Conservation (phyloP, 2,888 invertebrate species). For the Diaperis boleti region DNA sequence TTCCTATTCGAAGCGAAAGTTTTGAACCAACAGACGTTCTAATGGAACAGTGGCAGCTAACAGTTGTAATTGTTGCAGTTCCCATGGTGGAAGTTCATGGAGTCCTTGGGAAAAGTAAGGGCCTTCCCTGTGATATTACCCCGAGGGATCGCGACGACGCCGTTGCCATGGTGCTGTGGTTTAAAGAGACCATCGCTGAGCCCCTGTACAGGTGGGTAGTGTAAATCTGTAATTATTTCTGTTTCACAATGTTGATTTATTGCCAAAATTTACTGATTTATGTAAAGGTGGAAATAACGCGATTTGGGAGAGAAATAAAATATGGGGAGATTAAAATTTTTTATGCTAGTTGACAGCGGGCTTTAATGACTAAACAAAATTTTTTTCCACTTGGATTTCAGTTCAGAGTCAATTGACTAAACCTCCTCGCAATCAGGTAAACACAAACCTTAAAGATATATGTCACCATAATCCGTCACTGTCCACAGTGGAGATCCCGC, state of each 20-base stretch:
- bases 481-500: constrained; percentile 4
- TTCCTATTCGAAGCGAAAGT: constrained; percentile 53
- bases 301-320: no score
- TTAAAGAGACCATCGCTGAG: constrained; percentile 85
- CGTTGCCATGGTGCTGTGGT: constrained; percentile 91
- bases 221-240: constrained; percentile 3
- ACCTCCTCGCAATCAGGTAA: no score
- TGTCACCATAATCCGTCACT: constrained; percentile 3
- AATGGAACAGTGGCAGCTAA: constrained; percentile 58
- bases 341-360: no score
- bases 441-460: no score
- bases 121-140: constrained; percentile 88
- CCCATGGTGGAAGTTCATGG: constrained; percentile 85
- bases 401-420: no score
- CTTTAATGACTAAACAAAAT: no score
- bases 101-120: constrained; percentile 83
- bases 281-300: no score
- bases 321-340: no score
- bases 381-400: no score
- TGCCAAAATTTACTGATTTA: no score
- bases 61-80: constrained; percentile 69
- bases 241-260: no score
- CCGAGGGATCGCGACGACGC: constrained; percentile 83
- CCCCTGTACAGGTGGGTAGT: constrained; percentile 83
- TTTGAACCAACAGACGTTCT: constrained; percentile 57